phyloP scores from a whole-genome alignment of 2,797 vertebrate genomes.

The Chaetophractus vellerosus region DNA sequence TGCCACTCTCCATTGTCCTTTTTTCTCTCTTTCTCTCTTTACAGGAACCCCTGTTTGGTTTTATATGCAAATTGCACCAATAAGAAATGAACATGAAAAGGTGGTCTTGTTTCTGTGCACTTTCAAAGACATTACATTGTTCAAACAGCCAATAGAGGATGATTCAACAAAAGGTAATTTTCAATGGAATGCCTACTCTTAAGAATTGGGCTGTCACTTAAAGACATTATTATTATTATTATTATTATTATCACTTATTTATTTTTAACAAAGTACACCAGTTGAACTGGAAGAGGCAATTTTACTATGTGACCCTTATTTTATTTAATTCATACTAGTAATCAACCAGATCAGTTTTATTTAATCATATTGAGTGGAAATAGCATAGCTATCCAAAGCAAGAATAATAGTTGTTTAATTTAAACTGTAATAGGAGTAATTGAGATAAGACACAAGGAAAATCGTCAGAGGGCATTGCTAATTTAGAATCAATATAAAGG shows the following conservation, averaged over 20 bases:
- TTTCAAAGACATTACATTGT: constrained; percentile 98
- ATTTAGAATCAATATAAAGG: background rate
- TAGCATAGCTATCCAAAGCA: background rate
- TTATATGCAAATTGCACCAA: constrained; percentile 99
- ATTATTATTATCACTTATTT: background rate
- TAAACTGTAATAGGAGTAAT: background rate
- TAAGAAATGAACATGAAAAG: constrained; percentile 98
- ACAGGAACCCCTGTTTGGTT: constrained; percentile 98
- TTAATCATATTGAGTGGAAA: background rate
- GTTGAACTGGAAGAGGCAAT: background rate
- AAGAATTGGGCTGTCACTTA: background rate
- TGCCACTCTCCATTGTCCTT: background rate
- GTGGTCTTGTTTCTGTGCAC: constrained; percentile 98
- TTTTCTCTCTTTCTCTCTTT: constrained; percentile 50
- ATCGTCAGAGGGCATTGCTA: background rate
- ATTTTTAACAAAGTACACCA: background rate
- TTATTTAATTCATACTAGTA: background rate
- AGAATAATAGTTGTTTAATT: constrained; percentile 16
- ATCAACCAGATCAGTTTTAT: background rate
- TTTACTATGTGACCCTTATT: background rate
- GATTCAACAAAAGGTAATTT: constrained; percentile 96
- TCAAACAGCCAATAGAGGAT: constrained; percentile 98
- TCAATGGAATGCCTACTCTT: background rate
- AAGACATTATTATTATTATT: background rate
- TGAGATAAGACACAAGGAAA: background rate